Conservation (phyloP, 2,797 vertebrate species). For the Sebastes taczanowskii region DNA sequence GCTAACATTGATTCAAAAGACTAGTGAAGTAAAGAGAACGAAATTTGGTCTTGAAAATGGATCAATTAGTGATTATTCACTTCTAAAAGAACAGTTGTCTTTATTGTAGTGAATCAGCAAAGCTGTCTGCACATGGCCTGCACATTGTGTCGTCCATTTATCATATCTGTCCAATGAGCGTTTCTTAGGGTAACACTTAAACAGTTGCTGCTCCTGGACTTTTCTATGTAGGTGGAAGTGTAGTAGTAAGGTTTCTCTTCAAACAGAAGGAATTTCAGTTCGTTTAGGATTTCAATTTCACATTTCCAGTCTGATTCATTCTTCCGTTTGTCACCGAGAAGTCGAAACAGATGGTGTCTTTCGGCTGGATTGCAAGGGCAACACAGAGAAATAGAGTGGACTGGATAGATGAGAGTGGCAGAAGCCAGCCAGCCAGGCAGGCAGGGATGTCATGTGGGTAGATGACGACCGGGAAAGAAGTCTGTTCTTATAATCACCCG, state of each 20-base stretch:
- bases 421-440: conserved; percentile 40
- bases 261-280: conserved; percentile 19
- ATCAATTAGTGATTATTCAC: conserved; percentile 24
- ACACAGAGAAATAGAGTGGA: conserved; percentile 37
- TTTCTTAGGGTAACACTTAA: neutral
- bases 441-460: conserved; percentile 5
- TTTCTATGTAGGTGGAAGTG: neutral
- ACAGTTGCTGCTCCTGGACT: neutral
- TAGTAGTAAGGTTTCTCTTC: conserved; percentile 15
- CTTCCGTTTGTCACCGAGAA: conserved; percentile 52
- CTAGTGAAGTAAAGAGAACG: conserved; percentile 38
- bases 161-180: conserved; percentile 1
- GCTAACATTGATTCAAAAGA: conserved; percentile 66
- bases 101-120: neutral
- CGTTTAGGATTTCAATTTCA: conserved; percentile 60
- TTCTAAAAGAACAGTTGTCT: conserved; percentile 2
- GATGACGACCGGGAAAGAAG: conserved; percentile 40
- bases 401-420: conserved; percentile 45
- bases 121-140: neutral
- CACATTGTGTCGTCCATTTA: neutral
- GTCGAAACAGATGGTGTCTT: conserved; percentile 76
- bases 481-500: conserved; percentile 46
- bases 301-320: conserved; percentile 60
- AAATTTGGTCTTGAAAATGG: conserved; percentile 18
- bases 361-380: conserved; percentile 51